Percentiles rank a stretch among this genome's conserved stretches.
Conservation (phyloP, 2,797 vertebrate genomes). For the Sparidentex hasta region DNA sequence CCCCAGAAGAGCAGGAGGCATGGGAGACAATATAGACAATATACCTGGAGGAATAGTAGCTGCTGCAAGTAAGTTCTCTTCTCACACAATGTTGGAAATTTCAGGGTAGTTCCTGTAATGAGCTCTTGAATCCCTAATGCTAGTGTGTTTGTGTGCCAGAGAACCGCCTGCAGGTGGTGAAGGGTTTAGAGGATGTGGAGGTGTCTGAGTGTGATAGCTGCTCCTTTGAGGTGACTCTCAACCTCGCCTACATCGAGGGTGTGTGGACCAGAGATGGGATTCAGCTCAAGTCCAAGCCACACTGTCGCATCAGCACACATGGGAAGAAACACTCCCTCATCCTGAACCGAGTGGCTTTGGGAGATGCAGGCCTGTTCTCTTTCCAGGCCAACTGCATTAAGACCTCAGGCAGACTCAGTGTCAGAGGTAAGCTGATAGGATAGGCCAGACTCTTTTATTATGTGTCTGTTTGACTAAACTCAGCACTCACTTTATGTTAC, state of each 20-base stretch:
- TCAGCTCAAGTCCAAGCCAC: conserved; percentile 88
- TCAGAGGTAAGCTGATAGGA: conserved; percentile 86
- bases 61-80: conserved; percentile 77
- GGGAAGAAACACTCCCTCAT: conserved; percentile 90
- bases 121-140: conserved; percentile 4
- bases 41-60: conserved; percentile 77
- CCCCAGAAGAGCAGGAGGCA: conserved; percentile 49
- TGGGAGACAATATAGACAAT: conserved; percentile 79
- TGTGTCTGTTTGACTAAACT: background rate
- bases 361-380: conserved; percentile 88
- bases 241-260: conserved; percentile 89
- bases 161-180: conserved; percentile 91
- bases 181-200: conserved; percentile 87
- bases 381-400: conserved; percentile 90
- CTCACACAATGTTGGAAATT: background rate
- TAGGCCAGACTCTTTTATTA: background rate
- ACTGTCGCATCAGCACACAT: conserved; percentile 80
- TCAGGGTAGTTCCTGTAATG: background rate
- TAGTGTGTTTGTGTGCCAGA: conserved; percentile 79
- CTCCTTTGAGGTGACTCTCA: conserved; percentile 91
- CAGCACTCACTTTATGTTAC: no score
- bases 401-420: conserved; percentile 87
- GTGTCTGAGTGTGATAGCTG: conserved; percentile 88
- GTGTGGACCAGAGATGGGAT: conserved; percentile 90
- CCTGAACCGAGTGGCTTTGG: conserved; percentile 84